Base-by-base conservation (phyloP, 2,888 invertebrate genomes). In the Drosophila kanekoi region DNA sequence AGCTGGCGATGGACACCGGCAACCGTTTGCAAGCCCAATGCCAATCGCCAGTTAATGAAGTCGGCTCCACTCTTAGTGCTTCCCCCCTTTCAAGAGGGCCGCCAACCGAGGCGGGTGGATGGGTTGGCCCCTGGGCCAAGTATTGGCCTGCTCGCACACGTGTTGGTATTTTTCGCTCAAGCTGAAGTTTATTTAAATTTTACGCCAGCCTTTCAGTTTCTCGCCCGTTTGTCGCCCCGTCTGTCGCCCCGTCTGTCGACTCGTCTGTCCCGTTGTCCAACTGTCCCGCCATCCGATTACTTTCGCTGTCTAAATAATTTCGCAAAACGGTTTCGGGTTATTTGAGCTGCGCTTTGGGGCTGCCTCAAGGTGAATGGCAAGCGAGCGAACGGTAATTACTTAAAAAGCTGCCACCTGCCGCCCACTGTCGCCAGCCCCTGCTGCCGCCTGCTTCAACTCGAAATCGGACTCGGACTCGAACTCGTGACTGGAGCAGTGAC, bases 231-330 rank as follows among this genome's bases (percentile, higher is more conserved):
- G 33, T 44, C 38, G 48, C 9, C 28, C 18, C 13, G 56, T 35
- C 44, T 40, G 33, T 14, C 53, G 28, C 28, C 38, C 32, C 23
- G 33, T 48, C 60, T 37, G 33, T 44, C 32, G 48, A 6, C 20
- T 16, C n/a, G 59, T 35, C 44, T 40, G 33, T 14, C 57, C 14
- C 56, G 35, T 38, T 37, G 77, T 64, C 44, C 41, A 20, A 14
- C 45, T 44, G 71, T 38, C 64, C 76, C 38, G 61, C 70, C 71
- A 71, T 62, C 69, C 82, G 82, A 85, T 82, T 85, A 83, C 87
- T 83, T 83, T 83, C 86, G 80, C 83, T 82, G 85, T 85, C 85
- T 75, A 85, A 83, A 87, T 87, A 73, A 77, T 81, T 86, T 83
- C 61, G 52, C 77, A 79, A 79, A 61, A 76, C 78, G 76, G 79